Base-by-base conservation (phyloP, 2,113 vertebrate species). In the Poeciliopsis turrubarensis region DNA sequence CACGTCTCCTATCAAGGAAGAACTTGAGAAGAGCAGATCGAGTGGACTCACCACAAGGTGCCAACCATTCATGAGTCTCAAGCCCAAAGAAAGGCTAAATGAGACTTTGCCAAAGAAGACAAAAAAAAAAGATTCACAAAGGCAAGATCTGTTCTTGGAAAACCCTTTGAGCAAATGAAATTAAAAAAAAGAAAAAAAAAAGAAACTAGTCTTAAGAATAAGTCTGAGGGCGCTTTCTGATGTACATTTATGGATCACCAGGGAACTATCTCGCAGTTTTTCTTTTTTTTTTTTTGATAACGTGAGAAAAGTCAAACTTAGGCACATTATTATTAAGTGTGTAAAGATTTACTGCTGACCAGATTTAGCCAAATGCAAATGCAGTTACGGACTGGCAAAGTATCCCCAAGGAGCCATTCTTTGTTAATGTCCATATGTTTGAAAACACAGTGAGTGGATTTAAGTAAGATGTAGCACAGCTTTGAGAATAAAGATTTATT, bases 341-440 rank as follows among this genome's bases (percentile, higher is more conserved):
- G 8, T 25, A 8, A 57, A 25, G 22, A 57, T 57, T 57, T 57
- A 57, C 25, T 57, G 7, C 22, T 57, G 51, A 57, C 22, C 22
- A 57, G 7, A n/a, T 10, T 57, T 25, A 57, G 25, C 51, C 25
- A 57, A 57, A 57, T 57, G 51, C 51, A 57, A n/a, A 5, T n/a
- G 22, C 51, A 57, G 8, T 57, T 57, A 25, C 3, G 51, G 51
- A 54, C 22, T n/a, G 51, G 51, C 8, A 25, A 54, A 25, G 51
- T 10, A 3, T 54, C 51, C 51, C 22, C 22, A 54, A 25, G 9
- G 51, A n/a, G 22, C 22, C 22, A n/a, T n/a, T 25, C 51, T 57
- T 57, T 57, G 51, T 57, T n/a, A n/a, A 57, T 57, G 25, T 57
- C 51, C 51, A 57, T 57, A 57, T 57, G 51, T 57, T 57, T 57